Percentiles rank a stretch among this genome's conserved stretches.
Conservation (phyloP, 2,113 vertebrate genomes). For the Nothobranchius furzeri region DNA sequence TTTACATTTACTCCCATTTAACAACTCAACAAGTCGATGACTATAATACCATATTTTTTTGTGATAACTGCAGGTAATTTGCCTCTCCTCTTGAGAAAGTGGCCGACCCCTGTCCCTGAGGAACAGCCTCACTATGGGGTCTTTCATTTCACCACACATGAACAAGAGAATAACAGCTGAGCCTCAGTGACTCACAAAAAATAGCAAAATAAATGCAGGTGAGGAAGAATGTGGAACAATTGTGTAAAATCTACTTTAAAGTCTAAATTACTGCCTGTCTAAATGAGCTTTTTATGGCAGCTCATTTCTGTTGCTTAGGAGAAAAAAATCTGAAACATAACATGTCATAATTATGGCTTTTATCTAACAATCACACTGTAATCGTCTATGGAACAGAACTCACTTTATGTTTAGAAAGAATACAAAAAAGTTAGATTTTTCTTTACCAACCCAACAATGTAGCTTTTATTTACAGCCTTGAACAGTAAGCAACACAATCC, state of each 20-base stretch:
- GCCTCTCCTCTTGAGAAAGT: neutral
- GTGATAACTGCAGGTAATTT: neutral
- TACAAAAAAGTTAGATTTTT: neutral
- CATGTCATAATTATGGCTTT: neutral
- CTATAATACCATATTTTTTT: neutral
- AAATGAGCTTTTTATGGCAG: constrained; percentile 2
- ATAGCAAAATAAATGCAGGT: constrained; percentile 6
- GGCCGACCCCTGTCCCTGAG: too few species aligned
- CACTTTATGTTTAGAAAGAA: constrained; percentile 16
- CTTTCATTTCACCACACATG: constrained; percentile 11
- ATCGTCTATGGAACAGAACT: neutral
- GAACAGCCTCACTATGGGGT: too few species aligned
- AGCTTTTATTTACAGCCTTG: neutral
- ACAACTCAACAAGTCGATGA: neutral
- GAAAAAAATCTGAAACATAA: neutral
- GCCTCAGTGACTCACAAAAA: constrained; percentile 26
- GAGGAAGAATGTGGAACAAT: constrained; percentile 14
- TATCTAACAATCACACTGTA: constrained; percentile 13
- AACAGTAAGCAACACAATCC: neutral
- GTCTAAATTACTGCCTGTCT: neutral
- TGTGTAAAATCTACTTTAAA: constrained; percentile 9
- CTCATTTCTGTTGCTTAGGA: neutral
- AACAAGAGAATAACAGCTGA: constrained; percentile 26
- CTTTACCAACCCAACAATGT: too few species aligned
- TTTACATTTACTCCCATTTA: neutral